Evolutionary conservation across 2,113 vertebrate species (phyloP).

Genomic region (Fregetta grallaria): DNA sequence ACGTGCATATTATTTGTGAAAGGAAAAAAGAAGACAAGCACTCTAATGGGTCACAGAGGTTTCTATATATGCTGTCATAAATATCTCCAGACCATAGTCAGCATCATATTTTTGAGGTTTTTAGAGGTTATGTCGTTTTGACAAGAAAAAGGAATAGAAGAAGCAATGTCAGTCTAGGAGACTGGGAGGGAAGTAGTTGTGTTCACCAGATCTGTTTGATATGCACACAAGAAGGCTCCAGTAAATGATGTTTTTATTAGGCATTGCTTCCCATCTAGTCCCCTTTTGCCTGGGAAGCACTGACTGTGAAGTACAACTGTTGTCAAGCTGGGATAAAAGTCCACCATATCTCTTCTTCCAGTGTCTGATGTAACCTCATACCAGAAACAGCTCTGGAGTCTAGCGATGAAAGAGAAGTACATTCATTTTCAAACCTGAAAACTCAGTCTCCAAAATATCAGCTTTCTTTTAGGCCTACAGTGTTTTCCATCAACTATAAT

Average conservation of each 20-base stretch:
- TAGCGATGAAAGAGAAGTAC: neutral
- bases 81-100: neutral
- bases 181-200: neutral
- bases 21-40: neutral
- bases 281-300: neutral
- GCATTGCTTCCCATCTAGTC: neutral
- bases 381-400: neutral
- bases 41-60: neutral
- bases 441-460: neutral
- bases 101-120: neutral
- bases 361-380: neutral
- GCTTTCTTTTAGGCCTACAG: neutral
- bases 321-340: neutral
- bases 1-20: neutral
- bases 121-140: neutral
- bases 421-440: neutral
- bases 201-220: neutral
- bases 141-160: neutral
- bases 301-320: neutral
- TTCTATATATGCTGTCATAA: neutral
- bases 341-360: neutral
- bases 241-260: neutral
- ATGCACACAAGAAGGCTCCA: neutral
- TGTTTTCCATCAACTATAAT: neutral
- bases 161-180: neutral